These are phyloP conservation scores for Synergus itoensis DNA, from an alignment of 2,888 invertebrate species.

Conservation along the genomic window DNA sequence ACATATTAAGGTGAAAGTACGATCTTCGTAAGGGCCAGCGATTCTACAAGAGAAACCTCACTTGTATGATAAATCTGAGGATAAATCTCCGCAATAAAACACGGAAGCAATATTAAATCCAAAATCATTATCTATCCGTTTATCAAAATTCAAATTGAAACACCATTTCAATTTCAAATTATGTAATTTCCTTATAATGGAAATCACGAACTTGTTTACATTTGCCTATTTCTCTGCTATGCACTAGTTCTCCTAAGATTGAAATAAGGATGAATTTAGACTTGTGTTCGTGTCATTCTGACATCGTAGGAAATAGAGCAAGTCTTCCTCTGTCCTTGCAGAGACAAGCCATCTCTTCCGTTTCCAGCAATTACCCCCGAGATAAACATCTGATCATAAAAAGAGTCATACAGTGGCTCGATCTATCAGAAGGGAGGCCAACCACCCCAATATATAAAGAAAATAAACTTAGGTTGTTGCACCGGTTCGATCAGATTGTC, in stretches of 20 bases:
- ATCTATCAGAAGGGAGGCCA: background rate
- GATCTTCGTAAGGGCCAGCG: background rate
- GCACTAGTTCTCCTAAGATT: slow-evolving; percentile 15
- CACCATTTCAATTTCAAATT: too few relatives aligned
- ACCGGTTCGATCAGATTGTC: background rate
- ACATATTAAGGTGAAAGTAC: background rate
- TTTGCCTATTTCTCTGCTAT: background rate
- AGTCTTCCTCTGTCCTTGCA: slow-evolving; percentile 39
- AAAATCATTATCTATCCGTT: background rate
- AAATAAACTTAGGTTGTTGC: background rate
- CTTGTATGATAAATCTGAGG: background rate
- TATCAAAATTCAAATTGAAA: background rate
- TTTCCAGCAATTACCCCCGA: slow-evolving; percentile 19
- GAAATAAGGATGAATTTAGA: slow-evolving; percentile 26
- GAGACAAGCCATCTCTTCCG: slow-evolving; percentile 19
- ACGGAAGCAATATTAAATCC: background rate
- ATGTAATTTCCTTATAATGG: too few relatives aligned
- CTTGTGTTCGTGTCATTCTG: background rate
- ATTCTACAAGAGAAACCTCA: background rate
- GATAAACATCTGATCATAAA: background rate
- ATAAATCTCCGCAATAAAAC: background rate
- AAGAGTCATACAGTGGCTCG: background rate
- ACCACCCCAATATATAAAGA: background rate
- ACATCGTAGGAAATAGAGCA: slow-evolving; percentile 36
- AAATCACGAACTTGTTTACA: background rate